Percentiles rank a stretch among this genome's conserved stretches.
Evolutionary conservation across 1,140 invertebrate genomes (phyloP).

Genomic region (Phthorimaea operculella): DNA sequence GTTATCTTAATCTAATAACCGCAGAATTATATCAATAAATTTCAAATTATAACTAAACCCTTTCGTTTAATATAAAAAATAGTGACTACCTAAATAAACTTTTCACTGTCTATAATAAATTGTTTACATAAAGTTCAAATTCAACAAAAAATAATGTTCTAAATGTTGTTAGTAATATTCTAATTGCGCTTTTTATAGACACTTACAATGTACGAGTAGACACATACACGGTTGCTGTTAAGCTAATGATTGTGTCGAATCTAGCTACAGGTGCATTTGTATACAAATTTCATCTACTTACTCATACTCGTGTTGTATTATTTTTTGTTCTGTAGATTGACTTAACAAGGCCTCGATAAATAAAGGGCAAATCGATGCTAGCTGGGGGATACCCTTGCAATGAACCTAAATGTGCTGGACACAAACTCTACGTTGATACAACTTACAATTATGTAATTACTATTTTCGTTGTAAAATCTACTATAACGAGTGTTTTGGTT

Average conservation of each 20-base stretch:
- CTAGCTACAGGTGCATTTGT: conserved; percentile 51
- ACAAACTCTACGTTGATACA: conserved; percentile 9
- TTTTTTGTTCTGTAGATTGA: conserved; percentile 1
- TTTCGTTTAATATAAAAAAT: not conserved
- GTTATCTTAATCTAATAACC: conserved; percentile 40
- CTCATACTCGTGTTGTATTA: not conserved
- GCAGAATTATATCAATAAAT: conserved; percentile 27
- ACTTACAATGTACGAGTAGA: conserved; percentile 25
- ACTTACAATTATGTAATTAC: conserved; percentile 24
- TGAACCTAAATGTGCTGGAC: not conserved
- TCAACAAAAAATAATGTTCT: conserved; percentile 12
- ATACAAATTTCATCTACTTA: conserved; percentile 8
- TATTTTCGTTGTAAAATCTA: conserved; percentile 61
- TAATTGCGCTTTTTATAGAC: conserved; percentile 50
- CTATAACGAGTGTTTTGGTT: conserved; percentile 33
- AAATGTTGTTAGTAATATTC: conserved; percentile 21
- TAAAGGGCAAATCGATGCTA: not conserved
- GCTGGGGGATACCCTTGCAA: not conserved
- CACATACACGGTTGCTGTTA: conserved; percentile 23
- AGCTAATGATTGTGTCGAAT: conserved; percentile 48
- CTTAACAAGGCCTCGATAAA: conserved; percentile 12
- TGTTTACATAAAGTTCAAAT: conserved; percentile 12
- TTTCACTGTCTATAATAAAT: conserved; percentile 1
- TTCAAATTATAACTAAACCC: conserved; percentile 8
- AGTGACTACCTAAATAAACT: conserved; percentile 3